These are phyloP conservation scores for Aphelenchoides fujianensis DNA, from an alignment of 1,140 invertebrate species.

Conservation along the genomic window DNA sequence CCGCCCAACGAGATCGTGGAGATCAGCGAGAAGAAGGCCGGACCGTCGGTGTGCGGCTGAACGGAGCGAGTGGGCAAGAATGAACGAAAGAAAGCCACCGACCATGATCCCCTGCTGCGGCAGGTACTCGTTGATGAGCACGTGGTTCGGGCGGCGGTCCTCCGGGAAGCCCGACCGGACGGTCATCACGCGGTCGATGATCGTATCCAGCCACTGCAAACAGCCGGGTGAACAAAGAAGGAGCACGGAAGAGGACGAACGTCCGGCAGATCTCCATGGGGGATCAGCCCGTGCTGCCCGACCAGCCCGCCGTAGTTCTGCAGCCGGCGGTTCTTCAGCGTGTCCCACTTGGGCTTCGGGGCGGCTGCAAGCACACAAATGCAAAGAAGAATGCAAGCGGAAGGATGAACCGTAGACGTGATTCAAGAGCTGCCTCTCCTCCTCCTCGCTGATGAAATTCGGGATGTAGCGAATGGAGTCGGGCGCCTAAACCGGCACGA, in stretches of 20 bases:
- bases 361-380: too few relatives aligned
- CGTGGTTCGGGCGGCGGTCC: constrained; percentile 78
- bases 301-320: constrained; percentile 81
- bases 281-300: constrained; percentile 44
- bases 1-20: constrained; percentile 87
- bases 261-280: constrained; percentile 45
- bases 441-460: constrained; percentile 78
- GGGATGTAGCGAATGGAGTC: constrained; percentile 79
- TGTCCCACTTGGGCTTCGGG: constrained; percentile 93
- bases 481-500: constrained; percentile 72
- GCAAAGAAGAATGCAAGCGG: too few relatives aligned
- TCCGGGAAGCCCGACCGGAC: constrained; percentile 73
- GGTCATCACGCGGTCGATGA: constrained; percentile 72
- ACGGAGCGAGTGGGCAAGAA: constrained; percentile 46
- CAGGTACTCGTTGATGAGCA: constrained; percentile 91
- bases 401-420: too few relatives aligned
- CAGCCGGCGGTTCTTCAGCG: constrained; percentile 79
- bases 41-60: constrained; percentile 87
- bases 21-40: constrained; percentile 85
- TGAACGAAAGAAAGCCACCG: constrained; percentile 50
- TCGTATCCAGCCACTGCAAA: constrained; percentile 75
- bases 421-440: constrained; percentile 73
- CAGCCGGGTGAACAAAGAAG: constrained; percentile 34
- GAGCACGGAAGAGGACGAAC: too few relatives aligned
- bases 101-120: constrained; percentile 87